Conservation (phyloP, 2,113 vertebrate genomes). For the Gymnogyps californianus region DNA sequence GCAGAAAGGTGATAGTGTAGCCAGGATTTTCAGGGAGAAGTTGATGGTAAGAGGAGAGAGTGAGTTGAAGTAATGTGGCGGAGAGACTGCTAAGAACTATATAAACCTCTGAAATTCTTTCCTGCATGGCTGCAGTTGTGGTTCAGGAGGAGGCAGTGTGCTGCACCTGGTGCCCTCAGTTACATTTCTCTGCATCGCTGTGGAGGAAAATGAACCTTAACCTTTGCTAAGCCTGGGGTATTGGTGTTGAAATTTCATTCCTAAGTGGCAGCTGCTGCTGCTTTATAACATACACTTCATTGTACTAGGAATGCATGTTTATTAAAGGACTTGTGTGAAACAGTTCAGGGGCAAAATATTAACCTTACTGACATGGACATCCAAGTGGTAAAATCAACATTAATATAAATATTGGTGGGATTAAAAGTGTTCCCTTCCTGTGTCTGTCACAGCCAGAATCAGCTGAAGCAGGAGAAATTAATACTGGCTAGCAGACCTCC, state of each 20-base stretch:
- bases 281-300: neutral
- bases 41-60: neutral
- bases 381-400: neutral
- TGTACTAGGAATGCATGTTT: neutral
- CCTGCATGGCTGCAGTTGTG: neutral
- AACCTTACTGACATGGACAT: neutral
- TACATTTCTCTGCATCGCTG: neutral
- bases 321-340: neutral
- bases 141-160: neutral
- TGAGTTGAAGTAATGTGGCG: neutral
- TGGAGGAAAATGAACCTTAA: neutral
- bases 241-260: neutral
- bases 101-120: neutral
- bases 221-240: neutral
- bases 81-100: neutral
- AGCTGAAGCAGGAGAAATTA: neutral
- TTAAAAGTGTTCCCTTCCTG: neutral
- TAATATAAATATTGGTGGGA: neutral
- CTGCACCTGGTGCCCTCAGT: slow-evolving; percentile 3
- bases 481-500: neutral
- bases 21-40: neutral
- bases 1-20: neutral
- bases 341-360: neutral
- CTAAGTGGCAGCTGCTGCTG: neutral
- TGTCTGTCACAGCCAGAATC: neutral